Evolutionary conservation across 2,113 vertebrate genomes (phyloP), one percentile per base, ranked within the genome.

Genomic region (Cololabis saira): DNA sequence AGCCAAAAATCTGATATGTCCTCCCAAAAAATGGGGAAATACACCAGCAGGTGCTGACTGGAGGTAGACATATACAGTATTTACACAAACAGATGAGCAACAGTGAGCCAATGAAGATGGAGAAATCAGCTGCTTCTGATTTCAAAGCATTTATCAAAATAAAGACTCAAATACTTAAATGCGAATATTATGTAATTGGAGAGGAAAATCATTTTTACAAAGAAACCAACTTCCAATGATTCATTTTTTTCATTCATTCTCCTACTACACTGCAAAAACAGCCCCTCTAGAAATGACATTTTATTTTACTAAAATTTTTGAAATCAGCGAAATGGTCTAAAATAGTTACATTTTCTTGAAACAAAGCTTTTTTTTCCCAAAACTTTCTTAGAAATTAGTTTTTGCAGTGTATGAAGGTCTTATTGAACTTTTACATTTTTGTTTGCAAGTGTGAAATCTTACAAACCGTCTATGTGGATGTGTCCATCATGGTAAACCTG

Each of bases 31-130:
- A 27, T 42, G 17, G n/a, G 52, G 53, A 62, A 65, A 43, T 42
- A 41, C 51, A 64, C 77, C 49, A 71, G 62, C 19, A 57, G 66
- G 45, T 76, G 33, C 62, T 51, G 24, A 22, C 30, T 70, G 33
- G 58, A 22, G 61, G 61, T 60, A 27, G 24, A 27, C 24, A 27
- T 27, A n/a, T n/a, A n/a, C n/a, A n/a, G 24, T 5, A 54, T 67
- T 33, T 14, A 18, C 44, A 69, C 52, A 69, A 55, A 58, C 49
- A 62, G 54, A 52, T 6, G 17, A 55, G 53, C n/a, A 56, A 60
- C 56, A 54, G 12, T 54, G 40, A 51, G 13, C 3, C 14, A 47
- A 55, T 8, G 21, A 16, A 49, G 21, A 48, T 45, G 9, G 21
- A 61, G 52, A 52, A 17, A 27, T 15, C 14, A 22, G 37, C 22